Evolutionary conservation across 2,888 invertebrate species (phyloP), one percentile per base, ranked within the genome.

Genomic region (Carpatolechia fugitivella): DNA sequence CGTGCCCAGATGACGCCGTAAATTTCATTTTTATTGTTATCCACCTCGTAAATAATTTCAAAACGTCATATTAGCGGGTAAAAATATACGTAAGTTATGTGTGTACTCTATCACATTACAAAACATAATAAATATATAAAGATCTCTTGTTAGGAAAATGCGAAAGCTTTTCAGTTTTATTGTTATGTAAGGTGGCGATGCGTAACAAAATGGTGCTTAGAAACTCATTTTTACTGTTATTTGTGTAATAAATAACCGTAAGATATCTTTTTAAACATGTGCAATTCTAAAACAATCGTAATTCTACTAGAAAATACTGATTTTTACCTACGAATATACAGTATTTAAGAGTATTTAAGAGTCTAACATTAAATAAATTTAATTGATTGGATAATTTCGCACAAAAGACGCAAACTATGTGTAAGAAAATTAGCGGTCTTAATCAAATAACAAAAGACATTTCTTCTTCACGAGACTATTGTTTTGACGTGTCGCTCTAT

Each of bases 401-500:
- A 59, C 63, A 62, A 66, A 59, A 65, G 79, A 79, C 79, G 57
- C 61, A 35, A 67, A 67, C 60, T 74, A 79, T 82, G 78, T 76
- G 72, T 75, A 69, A 68, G 70, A 70, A 69, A 77, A 80, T 81
- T 78, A 75, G 74, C 74, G 66, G 66, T 66, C 65, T 63, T 56
- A 64, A 61, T 52, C 60, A 51, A 61, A 70, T 70, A 78, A 80
- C 74, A 78, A 82, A 80, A 72, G 73, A 61, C 64, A 72, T 80
- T 73, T 72, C 65, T 31, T 75, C 68, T 67, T 62, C 44, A 63
- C 76, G 74, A 73, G 77, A 74, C 72, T 67, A 72, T 71, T 86
- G 82, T 87, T 85, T 82, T 84, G 85, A 86, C 85, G 76, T 70
- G 59, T 60, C 62, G 59, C 72, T 72, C 76, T 79, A 79, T 76